Evolutionary conservation across 2,113 vertebrate species (phyloP), one percentile per base, ranked within the genome.

Genomic region (Oryzias celebensis): DNA sequence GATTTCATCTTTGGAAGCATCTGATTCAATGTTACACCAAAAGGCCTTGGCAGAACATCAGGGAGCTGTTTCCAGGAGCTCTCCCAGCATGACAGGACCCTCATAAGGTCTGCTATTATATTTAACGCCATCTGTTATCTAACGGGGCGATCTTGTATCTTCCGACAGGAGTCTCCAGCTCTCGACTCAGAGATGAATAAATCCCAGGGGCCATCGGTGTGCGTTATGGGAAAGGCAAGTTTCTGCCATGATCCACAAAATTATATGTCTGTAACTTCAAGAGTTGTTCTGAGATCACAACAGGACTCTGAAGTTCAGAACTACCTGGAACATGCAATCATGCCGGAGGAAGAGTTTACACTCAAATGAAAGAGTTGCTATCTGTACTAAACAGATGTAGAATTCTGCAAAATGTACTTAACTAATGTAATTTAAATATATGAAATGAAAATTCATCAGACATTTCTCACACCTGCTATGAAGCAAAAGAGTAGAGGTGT

Each of bases 11-110:
- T 72, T 73, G 65, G 65, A 77, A 61, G 71, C 53, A 71, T 74
- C 61, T 66, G 77, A 74, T 65, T 28, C 7, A 31, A 52, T 48
- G 62, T 69, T 78, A 68, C 64, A 62, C 83, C 81, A 81, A 70
- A 75, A 71, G 45, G 77, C 60, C 69, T 73, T 67, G 84, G 85
- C 72, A 7, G n/a, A 22, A 45, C n/a, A 58, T 80, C 77, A 75
- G 83, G 85, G 85, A 83, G 87, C 90, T 85, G 45, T 80, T 84
- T 88, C 85, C 44, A 53, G 78, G 68, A 48, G 68, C 83, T 66
- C 75, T 81, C 61, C 73, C 52, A 48, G 73, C 65, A 58, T 15
- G 41, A 72, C 62, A 59, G 72, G 78, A 24, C 52, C 58, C 58
- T 80, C 59, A 50, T 69, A 31, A 80, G 68, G 71, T 59, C 71